These are phyloP conservation scores for Lasioglossum albipes DNA, from an alignment of 1,140 invertebrate genomes.

Conservation along the genomic window DNA sequence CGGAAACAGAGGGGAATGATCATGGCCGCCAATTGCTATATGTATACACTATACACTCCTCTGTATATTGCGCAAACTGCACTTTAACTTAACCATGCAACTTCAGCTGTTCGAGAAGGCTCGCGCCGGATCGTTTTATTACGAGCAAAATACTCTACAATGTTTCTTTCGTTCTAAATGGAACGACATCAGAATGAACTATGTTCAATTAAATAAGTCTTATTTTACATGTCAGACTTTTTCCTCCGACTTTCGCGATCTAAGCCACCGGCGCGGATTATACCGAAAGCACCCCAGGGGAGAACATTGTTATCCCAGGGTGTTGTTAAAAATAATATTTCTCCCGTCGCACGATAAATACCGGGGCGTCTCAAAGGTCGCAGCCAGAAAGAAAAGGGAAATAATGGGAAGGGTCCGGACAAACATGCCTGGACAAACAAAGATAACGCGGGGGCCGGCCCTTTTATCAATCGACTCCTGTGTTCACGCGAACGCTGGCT, in stretches of 20 bases:
- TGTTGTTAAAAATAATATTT: conserved; percentile 37
- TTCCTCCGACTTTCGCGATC: too few relatives aligned
- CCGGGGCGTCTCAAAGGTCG: background rate
- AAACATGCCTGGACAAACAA: conserved; percentile 25
- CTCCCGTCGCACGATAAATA: conserved; percentile 20
- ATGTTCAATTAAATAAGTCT: too few relatives aligned
- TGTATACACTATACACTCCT: background rate
- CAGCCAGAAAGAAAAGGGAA: background rate
- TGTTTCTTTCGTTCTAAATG: too few relatives aligned
- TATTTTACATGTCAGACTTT: too few relatives aligned
- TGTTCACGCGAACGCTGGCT: background rate
- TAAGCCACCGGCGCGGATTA: background rate
- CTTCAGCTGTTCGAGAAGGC: background rate
- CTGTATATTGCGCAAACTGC: background rate
- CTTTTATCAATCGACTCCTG: conserved; percentile 22
- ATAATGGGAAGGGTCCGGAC: conserved; percentile 8
- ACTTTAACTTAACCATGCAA: conserved; percentile 12
- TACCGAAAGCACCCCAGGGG: conserved; percentile 21
- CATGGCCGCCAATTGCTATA: background rate
- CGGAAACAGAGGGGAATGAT: background rate
- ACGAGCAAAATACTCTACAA: too few relatives aligned
- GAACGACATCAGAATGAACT: too few relatives aligned
- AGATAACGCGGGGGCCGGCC: conserved; percentile 2
- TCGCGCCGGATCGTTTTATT: background rate
- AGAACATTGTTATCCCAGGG: conserved; percentile 9